Percentiles rank a stretch among this genome's conserved stretches.
Evolutionary conservation across 2,113 vertebrate species (phyloP).

Genomic region (Antechinus stuartii): DNA sequence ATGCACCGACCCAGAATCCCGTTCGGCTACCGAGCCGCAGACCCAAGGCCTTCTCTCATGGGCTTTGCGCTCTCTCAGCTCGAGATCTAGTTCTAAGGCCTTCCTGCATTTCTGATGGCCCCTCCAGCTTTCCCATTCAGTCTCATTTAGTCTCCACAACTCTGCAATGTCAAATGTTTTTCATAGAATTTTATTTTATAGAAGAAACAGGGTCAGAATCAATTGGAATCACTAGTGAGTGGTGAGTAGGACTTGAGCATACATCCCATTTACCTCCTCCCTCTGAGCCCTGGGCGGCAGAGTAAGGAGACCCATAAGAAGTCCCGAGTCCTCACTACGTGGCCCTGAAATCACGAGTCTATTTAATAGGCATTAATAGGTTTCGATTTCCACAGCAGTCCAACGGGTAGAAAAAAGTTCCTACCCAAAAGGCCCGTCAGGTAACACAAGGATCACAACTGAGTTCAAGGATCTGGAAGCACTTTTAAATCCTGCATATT

Average conservation of each 20-base stretch:
- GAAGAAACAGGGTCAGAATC: neutral
- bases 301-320: neutral
- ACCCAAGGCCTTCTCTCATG: too few species aligned
- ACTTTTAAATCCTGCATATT: neutral
- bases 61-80: neutral
- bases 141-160: neutral
- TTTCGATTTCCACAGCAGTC: neutral
- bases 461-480: neutral
- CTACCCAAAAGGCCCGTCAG: neutral
- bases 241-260: neutral
- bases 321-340: neutral
- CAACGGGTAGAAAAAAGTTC: neutral
- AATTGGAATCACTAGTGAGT: neutral
- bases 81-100: neutral
- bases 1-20: too few species aligned
- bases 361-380: neutral
- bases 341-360: neutral
- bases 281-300: neutral
- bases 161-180: neutral
- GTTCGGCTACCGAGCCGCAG: neutral
- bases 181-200: neutral
- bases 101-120: neutral
- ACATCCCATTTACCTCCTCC: neutral
- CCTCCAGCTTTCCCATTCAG: neutral
- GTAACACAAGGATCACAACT: neutral